These are phyloP conservation scores for Phrixothrix hirtus DNA, from an alignment of 2,888 invertebrate species.

Conservation along the genomic window DNA sequence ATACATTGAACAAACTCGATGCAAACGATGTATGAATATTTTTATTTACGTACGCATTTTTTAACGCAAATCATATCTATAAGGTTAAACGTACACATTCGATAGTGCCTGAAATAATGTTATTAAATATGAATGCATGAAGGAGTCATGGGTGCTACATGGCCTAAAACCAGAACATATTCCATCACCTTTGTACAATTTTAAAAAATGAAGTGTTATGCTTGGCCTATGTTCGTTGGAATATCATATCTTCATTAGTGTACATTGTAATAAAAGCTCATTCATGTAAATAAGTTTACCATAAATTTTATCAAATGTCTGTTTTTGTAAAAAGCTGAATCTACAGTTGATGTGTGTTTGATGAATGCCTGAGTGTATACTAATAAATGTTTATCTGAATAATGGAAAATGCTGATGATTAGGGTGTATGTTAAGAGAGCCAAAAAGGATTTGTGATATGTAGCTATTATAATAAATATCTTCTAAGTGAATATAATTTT, in stretches of 20 bases:
- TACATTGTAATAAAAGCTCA: slow-evolving; percentile 49
- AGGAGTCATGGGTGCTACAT: slow-evolving; percentile 28
- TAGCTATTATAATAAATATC: slow-evolving; percentile 64
- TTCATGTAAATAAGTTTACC: slow-evolving; percentile 54
- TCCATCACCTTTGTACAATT: slow-evolving; percentile 19
- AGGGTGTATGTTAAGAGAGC: slow-evolving; percentile 70
- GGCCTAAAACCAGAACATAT: slow-evolving; percentile 29
- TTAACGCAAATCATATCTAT: slow-evolving; percentile 57
- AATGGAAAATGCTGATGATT: slow-evolving; percentile 56
- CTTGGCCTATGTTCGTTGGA: slow-evolving; percentile 22
- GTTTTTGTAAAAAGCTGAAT: slow-evolving; percentile 47
- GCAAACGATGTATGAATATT: slow-evolving; percentile 54
- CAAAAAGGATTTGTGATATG: slow-evolving; percentile 76
- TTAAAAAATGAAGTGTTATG: slow-evolving; percentile 13
- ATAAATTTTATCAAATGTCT: slow-evolving; percentile 53
- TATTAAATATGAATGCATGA: slow-evolving; percentile 24
- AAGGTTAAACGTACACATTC: slow-evolving; percentile 49
- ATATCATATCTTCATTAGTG: slow-evolving; percentile 43
- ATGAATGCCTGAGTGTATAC: slow-evolving; percentile 45
- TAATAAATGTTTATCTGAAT: slow-evolving; percentile 54
- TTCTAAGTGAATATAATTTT: slow-evolving; percentile 43
- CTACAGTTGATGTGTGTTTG: slow-evolving; percentile 27
- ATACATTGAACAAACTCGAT: slow-evolving; percentile 57
- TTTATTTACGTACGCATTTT: slow-evolving; percentile 53
- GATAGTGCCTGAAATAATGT: slow-evolving; percentile 53